Evolutionary conservation across 2,113 vertebrate species (phyloP), one percentile per base, ranked within the genome.

Genomic region (Barnardius zonarius): DNA sequence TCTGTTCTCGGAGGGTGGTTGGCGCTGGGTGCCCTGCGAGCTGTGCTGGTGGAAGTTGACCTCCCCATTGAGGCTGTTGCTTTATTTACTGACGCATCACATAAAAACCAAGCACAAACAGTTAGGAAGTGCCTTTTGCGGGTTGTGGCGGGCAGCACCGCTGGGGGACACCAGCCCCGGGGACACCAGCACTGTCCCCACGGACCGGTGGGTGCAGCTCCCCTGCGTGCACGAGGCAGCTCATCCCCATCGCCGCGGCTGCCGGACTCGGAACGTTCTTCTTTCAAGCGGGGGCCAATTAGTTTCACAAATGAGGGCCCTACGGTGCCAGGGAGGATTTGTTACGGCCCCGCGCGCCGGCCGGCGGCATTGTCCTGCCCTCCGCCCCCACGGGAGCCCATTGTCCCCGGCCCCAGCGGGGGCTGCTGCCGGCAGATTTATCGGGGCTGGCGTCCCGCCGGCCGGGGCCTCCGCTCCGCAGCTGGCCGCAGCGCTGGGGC

Each of bases 281-380:
- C 41, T 94, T 92, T 97, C 96, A 91, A 96, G 96, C 91, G 86
- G 92, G 97, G 98, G 97, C 98, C 98, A 98, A 98, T 98, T 98
- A 98, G 98, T 98, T 98, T 98, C 98, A 98, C 98, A 98, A 98
- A 98, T 98, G 98, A 98, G 97, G 97, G 95, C 93, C 97, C 97
- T 55, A 90, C 95, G 94, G 97, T 98, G 98, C 97, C 97, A 97
- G 94, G 96, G 95, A 97, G 92, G 97, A 98, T 98, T 98, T 98
- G 98, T 98, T 98, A 97, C 97, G 91, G 97, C 97, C 97, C 97
- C 96, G 96, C 96, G 92, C 97, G 97, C 96, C 96, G 96, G 95
- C 91, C 88, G 92, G 94, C 95, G n/a, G 90, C 96, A 98, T 98
- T 98, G 98, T 98, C 92, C 97, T 96, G 90, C 96, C 93, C 96